Conservation (phyloP, 2,113 vertebrate species). For the Tringa solitaria region DNA sequence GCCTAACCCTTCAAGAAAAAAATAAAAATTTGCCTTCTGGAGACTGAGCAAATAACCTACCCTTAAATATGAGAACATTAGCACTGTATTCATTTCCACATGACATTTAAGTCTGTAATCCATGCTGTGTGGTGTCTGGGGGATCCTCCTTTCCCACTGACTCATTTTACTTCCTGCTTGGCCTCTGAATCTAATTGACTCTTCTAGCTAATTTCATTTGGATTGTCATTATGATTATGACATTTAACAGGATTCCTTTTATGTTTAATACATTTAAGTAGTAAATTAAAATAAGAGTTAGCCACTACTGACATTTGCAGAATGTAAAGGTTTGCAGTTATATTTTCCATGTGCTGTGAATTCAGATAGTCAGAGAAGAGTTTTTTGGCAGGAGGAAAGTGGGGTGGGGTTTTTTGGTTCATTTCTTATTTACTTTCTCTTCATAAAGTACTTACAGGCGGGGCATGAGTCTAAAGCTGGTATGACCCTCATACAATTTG, state of each 20-base stretch:
- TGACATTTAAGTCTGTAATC: slow-evolving; percentile 55
- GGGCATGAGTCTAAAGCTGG: background rate
- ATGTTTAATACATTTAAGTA: slow-evolving; percentile 47
- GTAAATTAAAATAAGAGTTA: slow-evolving; percentile 45
- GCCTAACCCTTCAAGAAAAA: background rate
- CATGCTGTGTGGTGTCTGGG: background rate
- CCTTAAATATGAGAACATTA: background rate
- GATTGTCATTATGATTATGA: slow-evolving; percentile 59
- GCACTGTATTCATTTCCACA: slow-evolving; percentile 26
- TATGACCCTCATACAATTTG: slow-evolving; percentile 31
- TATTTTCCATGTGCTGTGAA: background rate
- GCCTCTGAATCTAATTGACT: slow-evolving; percentile 62
- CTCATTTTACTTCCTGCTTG: slow-evolving; percentile 50
- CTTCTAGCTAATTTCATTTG: slow-evolving; percentile 51
- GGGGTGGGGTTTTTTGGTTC: background rate
- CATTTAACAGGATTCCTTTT: slow-evolving; percentile 59
- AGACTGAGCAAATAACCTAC: background rate
- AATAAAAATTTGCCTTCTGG: background rate
- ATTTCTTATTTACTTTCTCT: background rate
- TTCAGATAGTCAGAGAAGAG: background rate
- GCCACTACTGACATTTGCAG: background rate
- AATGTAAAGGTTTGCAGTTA: background rate
- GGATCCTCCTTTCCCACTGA: slow-evolving; percentile 18
- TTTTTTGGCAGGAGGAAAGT: background rate
- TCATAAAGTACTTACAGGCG: background rate